Evolutionary conservation across 2,888 invertebrate species (phyloP), one percentile per base, ranked within the genome.

Genomic region (Archaeoteleia sp.): DNA sequence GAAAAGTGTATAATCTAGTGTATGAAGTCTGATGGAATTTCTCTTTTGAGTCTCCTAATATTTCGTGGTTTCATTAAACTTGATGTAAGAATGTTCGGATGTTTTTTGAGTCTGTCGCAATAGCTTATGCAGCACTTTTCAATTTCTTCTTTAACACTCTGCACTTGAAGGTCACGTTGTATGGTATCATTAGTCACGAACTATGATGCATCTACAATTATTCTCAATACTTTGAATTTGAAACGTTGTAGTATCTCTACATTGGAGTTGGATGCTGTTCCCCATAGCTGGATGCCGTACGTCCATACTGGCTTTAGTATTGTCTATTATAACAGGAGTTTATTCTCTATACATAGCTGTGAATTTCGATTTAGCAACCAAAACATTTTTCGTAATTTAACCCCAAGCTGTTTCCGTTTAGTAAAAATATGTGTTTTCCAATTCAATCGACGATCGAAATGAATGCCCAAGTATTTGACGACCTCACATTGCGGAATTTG

Each of bases 381-480:
- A 37, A 65, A 45, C 10, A 55, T 13, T 25, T 43, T 25, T 5
- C 35, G 12, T 0, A 32, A 1, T 35, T 7, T 9, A 8, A 37
- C 17, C 1, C 9, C 10, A 3, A 42, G 42, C 20, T 42, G 6
- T 7, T 42, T 5, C 9, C 23, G 15, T 23, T 42, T 42, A n/a
- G 5, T 42, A 6, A 34, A 29, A 7, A 70, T 67, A 32, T 73
- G 72, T 23, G 46, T 54, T 12, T 10, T 43, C 71, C 70, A 75
- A n/a, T 40, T 71, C 6, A 72, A 42, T 15, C 58, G 51, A 9
- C 49, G 34, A 32, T 75, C 72, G 1, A 74, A 60, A 15, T 69
- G 66, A 9, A 76, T 62, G 7, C 71, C 74, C 0, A 76, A 61
- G 51, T 74, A 75, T 67, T 73, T 72, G 1, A 60, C 73, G 1